Conservation (phyloP, 1,140 invertebrate genomes). For the Chelonus insularis region DNA sequence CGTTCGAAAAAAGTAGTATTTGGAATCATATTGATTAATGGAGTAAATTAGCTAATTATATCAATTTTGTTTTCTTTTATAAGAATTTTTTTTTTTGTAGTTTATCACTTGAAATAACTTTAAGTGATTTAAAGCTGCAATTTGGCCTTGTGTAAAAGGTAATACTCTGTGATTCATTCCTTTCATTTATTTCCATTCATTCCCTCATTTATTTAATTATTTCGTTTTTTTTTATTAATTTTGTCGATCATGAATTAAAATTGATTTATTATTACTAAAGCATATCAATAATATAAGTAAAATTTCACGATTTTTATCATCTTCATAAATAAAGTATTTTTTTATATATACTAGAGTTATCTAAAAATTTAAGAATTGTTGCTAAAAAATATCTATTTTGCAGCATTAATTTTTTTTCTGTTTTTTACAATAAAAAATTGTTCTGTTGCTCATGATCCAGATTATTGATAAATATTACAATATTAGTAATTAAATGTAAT, state of each 20-base stretch:
- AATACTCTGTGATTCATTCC: slow-evolving; percentile 32
- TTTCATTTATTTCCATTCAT: slow-evolving; percentile 17
- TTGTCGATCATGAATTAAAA: neutral
- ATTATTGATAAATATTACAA: no score
- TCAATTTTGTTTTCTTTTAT: neutral
- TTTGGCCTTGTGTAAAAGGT: slow-evolving; percentile 13
- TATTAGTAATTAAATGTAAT: no score
- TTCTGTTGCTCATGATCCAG: no score
- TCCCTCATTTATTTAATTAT: slow-evolving; percentile 6
- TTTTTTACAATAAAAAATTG: no score
- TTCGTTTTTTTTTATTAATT: neutral
- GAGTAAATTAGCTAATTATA: neutral
- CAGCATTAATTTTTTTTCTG: no score
- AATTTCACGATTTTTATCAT: no score
- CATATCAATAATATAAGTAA: no score
- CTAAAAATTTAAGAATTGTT: no score
- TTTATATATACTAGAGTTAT: no score
- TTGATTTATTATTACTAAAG: no score
- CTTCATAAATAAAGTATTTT: no score
- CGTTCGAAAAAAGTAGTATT: neutral
- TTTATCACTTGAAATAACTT: slow-evolving; percentile 13
- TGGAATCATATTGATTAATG: neutral
- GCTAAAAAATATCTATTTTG: no score
- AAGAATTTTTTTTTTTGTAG: slow-evolving; percentile 14
- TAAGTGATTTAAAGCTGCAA: slow-evolving; percentile 25